These are phyloP conservation scores for Tenthredo notha DNA, from an alignment of 2,888 invertebrate species.

Conservation along the genomic window DNA sequence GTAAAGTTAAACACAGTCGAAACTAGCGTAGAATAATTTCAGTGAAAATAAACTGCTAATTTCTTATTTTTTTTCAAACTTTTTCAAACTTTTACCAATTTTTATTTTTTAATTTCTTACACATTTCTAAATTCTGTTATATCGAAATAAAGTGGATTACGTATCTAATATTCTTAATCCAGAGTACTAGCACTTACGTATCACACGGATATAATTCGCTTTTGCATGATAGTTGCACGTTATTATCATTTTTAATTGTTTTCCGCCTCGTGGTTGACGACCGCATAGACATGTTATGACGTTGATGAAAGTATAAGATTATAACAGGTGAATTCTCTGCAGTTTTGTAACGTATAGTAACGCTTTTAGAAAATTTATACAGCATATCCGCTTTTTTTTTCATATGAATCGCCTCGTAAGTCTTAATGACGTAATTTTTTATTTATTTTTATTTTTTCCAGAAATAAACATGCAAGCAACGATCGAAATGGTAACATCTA, in stretches of 20 bases:
- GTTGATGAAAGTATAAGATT: slow-evolving; percentile 40
- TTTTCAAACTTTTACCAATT: background rate
- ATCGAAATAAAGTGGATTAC: background rate
- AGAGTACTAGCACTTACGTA: background rate
- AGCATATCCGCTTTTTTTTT: background rate
- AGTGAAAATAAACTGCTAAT: slow-evolving; percentile 12
- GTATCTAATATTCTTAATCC: background rate
- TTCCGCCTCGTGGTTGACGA: slow-evolving; percentile 26
- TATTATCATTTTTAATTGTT: slow-evolving; percentile 37
- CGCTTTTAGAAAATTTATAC: background rate
- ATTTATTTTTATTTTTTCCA: background rate
- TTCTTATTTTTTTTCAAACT: slow-evolving; percentile 3
- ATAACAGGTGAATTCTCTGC: background rate
- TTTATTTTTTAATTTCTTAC: background rate
- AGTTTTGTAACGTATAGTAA: slow-evolving; percentile 24
- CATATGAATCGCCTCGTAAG: background rate
- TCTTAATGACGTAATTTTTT: slow-evolving; percentile 12
- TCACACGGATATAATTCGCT: background rate
- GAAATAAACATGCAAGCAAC: background rate
- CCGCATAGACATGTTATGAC: background rate
- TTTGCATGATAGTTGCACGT: slow-evolving; percentile 24
- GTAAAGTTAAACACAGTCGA: slow-evolving; percentile 25
- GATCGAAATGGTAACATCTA: background rate
- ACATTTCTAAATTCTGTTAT: background rate
- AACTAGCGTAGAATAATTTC: slow-evolving; percentile 22